Base-by-base conservation (phyloP, 2,888 invertebrate genomes). In the Caenorhabditis virilis region DNA sequence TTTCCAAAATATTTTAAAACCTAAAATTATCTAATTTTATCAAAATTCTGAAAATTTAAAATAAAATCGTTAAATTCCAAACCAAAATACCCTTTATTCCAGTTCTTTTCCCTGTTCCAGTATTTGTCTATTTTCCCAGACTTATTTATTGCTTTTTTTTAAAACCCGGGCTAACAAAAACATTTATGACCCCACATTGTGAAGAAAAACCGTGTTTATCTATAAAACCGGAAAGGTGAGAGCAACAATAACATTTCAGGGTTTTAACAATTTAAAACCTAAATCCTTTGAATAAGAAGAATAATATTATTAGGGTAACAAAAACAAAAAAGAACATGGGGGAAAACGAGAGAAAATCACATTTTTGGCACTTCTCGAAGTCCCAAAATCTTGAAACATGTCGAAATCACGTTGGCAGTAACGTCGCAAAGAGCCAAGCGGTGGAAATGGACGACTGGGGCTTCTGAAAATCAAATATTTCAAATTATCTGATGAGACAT, bases 351-450 rank as follows among this genome's bases (percentile, higher is more conserved):
- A 13, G 5, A 13, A 13, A 13, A 38, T 53, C 23, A 98, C 92
- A 98, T 97, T 85, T 89, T 91, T 33, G 90, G 88, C 22, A 98
- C 91, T 35, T 95, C 91, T 84, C 90, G 90, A 39, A 98, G 88
- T 49, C 95, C 97, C 54, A 98, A 88, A 78, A 99, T 90, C 77
- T 89, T 85, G 84, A 99, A 93, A 82, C 93, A 91, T 78, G 90
- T 89, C 63, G 89, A 89, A 88, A 98, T 89, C 27, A 95, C 86
- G 62, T 88, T 87, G 3, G 95, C 93, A 2, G 97, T 92, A 7
- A 90, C 91, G 88, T 98, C 95, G 82, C 93, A 91, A 2, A 98
- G 86, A 76, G 95, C 88, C 74, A 99, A 88, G 63, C 98, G 89
- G 64, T 91, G 90, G 84, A 89, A 89, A 84, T 93, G 90, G 9